These are phyloP conservation scores for Genyomyrus donnyi DNA, from an alignment of 2,113 vertebrate genomes.

Conservation along the genomic window DNA sequence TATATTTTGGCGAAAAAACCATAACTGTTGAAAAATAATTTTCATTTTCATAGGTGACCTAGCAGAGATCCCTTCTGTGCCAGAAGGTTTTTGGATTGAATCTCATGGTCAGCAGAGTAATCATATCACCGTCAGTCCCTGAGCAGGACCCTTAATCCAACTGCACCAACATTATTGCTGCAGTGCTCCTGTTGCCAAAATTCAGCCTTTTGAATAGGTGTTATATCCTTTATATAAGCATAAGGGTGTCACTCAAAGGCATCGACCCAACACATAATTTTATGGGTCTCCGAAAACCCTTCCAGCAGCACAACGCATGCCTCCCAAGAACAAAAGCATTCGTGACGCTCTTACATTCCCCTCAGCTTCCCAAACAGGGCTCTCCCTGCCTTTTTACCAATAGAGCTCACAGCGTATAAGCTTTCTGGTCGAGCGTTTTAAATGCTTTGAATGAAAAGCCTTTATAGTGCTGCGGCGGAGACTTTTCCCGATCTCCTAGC, in stretches of 20 bases:
- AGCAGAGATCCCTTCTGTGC: background rate
- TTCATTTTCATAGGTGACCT: background rate
- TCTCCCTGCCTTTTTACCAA: background rate
- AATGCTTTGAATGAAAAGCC: background rate
- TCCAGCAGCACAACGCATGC: background rate
- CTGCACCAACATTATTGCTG: background rate
- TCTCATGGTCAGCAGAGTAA: background rate
- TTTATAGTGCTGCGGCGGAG: background rate
- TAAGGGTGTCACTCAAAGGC: background rate
- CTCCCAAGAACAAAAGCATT: background rate
- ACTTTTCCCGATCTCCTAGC: background rate
- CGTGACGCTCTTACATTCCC: background rate
- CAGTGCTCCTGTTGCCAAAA: background rate
- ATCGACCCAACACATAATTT: background rate
- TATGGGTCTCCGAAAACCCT: background rate
- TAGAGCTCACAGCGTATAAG: background rate
- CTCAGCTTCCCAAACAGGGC: background rate
- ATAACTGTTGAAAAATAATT: background rate
- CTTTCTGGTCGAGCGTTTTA: background rate
- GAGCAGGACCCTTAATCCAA: background rate
- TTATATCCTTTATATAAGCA: background rate
- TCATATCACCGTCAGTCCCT: background rate
- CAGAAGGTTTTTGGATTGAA: background rate
- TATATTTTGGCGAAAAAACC: background rate
- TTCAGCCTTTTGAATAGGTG: background rate